Conservation (phyloP, 2,888 invertebrate species). For the Sarcophaga caerulescens region DNA sequence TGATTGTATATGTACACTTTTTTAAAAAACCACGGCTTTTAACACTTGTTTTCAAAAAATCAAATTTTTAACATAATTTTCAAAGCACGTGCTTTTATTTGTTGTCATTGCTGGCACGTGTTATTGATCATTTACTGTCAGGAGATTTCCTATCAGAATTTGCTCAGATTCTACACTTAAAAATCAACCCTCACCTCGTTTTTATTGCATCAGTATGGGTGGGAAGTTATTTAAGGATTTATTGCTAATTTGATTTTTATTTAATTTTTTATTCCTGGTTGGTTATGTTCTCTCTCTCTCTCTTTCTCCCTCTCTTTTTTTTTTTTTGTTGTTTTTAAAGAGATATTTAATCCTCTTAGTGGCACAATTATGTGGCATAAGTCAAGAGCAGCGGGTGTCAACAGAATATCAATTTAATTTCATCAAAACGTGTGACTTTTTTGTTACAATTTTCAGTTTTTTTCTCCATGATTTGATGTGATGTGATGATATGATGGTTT, state of each 20-base stretch:
- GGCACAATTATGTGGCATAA: conserved; percentile 72
- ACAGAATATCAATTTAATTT: conserved; percentile 64
- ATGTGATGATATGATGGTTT: conserved; percentile 8
- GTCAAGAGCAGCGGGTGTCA: conserved; percentile 69
- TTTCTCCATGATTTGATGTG: background rate
- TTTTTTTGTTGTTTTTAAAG: conserved; percentile 65
- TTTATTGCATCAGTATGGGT: background rate
- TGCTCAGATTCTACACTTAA: background rate
- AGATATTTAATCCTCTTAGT: conserved; percentile 75
- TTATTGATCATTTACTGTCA: conserved; percentile 42
- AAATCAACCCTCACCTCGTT: conserved; percentile 24
- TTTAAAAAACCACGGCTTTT: background rate
- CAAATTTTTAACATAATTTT: background rate
- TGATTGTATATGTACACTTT: too few species aligned
- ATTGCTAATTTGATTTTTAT: conserved; percentile 78
- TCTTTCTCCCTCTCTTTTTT: conserved; percentile 45
- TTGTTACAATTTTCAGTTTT: background rate
- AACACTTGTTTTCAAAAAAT: background rate
- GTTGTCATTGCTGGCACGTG: conserved; percentile 54
- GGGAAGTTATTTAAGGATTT: conserved; percentile 52
- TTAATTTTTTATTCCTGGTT: conserved; percentile 18
- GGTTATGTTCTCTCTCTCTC: too few species aligned
- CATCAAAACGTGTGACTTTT: conserved; percentile 63
- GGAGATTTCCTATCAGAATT: background rate
- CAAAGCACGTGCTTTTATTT: conserved; percentile 21